A percentile compares a stretch with the other conserved stretches of the same genome.
These are phyloP conservation scores for Trichomalopsis sarcophagae DNA, from an alignment of 1,140 invertebrate genomes.

Conservation along the genomic window DNA sequence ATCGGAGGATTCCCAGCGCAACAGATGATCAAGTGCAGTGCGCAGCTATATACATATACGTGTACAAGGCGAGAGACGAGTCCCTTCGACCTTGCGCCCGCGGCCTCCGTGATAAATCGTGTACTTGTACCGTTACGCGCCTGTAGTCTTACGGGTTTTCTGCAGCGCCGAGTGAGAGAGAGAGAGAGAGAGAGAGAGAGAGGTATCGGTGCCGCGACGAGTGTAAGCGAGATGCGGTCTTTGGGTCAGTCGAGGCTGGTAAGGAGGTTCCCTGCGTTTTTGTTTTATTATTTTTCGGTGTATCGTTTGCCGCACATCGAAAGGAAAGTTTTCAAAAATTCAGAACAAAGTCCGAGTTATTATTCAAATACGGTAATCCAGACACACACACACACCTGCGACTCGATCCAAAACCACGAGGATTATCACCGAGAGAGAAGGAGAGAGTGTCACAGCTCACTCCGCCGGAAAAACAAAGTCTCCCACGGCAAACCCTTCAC, in stretches of 20 bases:
- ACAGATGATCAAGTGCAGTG: constrained; percentile 13
- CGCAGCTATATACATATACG: background rate
- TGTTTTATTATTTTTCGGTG: background rate
- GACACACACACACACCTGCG: too few species aligned
- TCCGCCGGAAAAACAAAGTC: background rate
- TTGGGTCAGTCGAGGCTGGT: constrained; percentile 33
- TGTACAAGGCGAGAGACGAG: background rate
- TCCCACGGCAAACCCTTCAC: background rate
- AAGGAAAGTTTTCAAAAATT: background rate
- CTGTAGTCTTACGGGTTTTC: background rate
- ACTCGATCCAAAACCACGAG: too few species aligned
- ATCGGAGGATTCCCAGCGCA: background rate
- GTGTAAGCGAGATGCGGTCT: background rate
- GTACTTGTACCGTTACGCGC: constrained; percentile 14
- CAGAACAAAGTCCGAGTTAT: too few species aligned
- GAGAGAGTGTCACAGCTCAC: background rate
- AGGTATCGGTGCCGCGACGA: background rate
- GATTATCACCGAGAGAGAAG: too few species aligned
- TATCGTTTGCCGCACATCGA: too few species aligned
- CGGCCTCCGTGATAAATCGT: constrained; percentile 11
- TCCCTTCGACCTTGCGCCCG: constrained; percentile 36
- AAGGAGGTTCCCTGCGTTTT: background rate
- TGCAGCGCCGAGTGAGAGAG: background rate
- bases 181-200: background rate
- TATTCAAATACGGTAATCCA: too few species aligned